Evolutionary conservation across 1,140 invertebrate genomes (phyloP), one percentile per base, ranked within the genome.

Genomic region (Centruroides vittatus): DNA sequence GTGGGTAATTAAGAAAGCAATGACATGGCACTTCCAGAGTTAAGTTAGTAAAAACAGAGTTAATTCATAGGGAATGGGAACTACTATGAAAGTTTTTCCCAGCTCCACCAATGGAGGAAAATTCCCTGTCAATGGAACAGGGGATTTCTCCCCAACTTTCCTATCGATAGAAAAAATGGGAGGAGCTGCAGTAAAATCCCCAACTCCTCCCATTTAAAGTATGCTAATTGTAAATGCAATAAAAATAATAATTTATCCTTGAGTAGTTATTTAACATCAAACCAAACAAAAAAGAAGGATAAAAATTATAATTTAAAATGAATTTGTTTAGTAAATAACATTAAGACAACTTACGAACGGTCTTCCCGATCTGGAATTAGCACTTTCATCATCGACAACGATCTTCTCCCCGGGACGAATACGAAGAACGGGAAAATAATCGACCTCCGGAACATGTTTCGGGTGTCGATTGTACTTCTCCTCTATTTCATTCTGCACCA

Each of bases 401-500:
- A 78, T 77, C 67, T 79, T 80, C 69, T 76, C 73, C 9, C 78
- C 78, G 54, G 75, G 78, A 49, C 75, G 63, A n/a, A 78, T 71
- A 3, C 62, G 58, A 47, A 63, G 55, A 12, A 63, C 58, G 8
- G 62, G 62, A 60, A 63, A 63, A 48, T 53, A 63, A 73, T 72
- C 23, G 77, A 65, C 57, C 73, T 77, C 7, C 75, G 78, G 68
- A 75, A 79, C 67, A 66, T 65, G 53, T 67, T 70, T 73, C 36
- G 75, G 70, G 23, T 74, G 61, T 61, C 72, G 56, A 47, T 76
- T 75, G 71, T 86, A 86, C 66, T 84, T 84, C 4, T 86, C 69
- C 4, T 79, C 78, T 55, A 83, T 79, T 67, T 86, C 84, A 3
- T 84, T 83, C 70, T 84, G 83, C 49, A 87, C 86, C 60, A 88